A percentile compares a stretch with the other conserved stretches of the same genome.
Conservation (phyloP, 2,113 vertebrate genomes). For the Ranitomeya imitator region DNA sequence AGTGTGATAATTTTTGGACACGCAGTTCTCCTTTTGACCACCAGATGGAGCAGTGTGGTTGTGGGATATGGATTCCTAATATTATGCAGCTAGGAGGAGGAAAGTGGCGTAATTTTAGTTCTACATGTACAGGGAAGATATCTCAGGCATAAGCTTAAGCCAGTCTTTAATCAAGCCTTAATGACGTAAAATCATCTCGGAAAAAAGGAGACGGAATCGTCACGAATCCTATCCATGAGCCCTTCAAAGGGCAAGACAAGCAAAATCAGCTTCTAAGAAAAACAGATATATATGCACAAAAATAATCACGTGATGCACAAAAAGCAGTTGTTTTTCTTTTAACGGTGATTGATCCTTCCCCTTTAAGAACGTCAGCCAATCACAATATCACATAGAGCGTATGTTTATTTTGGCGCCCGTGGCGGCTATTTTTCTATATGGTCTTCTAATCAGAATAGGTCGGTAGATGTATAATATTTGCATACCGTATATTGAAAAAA, state of each 20-base stretch:
- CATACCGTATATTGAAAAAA: conserved; percentile 10
- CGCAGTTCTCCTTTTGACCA: neutral
- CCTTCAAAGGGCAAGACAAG: too few species aligned
- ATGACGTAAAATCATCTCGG: neutral
- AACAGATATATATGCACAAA: too few species aligned
- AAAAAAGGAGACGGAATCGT: neutral
- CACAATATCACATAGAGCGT: conserved; percentile 8
- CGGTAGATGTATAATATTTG: conserved; percentile 14
- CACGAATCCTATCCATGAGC: neutral
- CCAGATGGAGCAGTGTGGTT: neutral
- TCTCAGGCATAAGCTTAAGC: conserved; percentile 36
- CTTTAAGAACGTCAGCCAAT: conserved; percentile 5
- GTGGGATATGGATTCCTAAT: neutral
- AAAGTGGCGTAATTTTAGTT: neutral
- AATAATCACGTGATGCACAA: neutral
- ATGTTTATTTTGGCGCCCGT: conserved; percentile 44
- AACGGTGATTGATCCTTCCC: neutral
- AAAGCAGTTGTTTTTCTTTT: neutral
- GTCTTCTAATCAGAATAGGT: conserved; percentile 25
- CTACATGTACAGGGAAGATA: neutral
- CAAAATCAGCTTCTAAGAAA: neutral
- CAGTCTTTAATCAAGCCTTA: conserved; percentile 33
- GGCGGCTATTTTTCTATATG: conserved; percentile 42
- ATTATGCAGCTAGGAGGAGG: neutral
- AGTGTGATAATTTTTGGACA: too few species aligned